phyloP scores from a whole-genome alignment of 2,888 invertebrate species.

The Tetragonula carbonaria region DNA sequence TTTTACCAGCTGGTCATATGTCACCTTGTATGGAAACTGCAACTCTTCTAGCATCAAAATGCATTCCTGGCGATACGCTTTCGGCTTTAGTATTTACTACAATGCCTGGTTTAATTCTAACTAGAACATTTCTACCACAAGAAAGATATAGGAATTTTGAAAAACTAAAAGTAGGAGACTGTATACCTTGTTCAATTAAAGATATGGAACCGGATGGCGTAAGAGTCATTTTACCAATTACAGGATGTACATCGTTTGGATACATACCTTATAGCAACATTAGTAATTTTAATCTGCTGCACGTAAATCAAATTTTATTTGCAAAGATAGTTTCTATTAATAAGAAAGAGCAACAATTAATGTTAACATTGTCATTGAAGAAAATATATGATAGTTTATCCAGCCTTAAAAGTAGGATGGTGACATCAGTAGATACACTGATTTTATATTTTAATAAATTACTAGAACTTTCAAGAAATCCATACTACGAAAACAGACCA shows the following conservation, averaged over 20 bases:
- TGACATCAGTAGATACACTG: slow-evolving; percentile 73
- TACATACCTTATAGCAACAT: slow-evolving; percentile 59
- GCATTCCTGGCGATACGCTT: slow-evolving; percentile 73
- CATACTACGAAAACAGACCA: slow-evolving; percentile 70
- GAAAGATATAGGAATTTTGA: slow-evolving; percentile 63
- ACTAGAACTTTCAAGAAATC: slow-evolving; percentile 70
- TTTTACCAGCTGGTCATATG: slow-evolving; percentile 79
- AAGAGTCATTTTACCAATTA: slow-evolving; percentile 75
- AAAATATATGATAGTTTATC: slow-evolving; percentile 66
- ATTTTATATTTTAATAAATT: slow-evolving; percentile 76
- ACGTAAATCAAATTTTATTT: slow-evolving; percentile 74
- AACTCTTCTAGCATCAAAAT: slow-evolving; percentile 71
- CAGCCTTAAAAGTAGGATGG: slow-evolving; percentile 60
- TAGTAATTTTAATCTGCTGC: slow-evolving; percentile 64
- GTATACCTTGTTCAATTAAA: slow-evolving; percentile 75
- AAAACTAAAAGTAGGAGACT: slow-evolving; percentile 70
- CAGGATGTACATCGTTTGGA: slow-evolving; percentile 70
- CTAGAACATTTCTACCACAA: slow-evolving; percentile 71
- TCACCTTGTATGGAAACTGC: slow-evolving; percentile 77
- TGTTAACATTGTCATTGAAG: slow-evolving; percentile 71
- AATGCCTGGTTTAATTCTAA: slow-evolving; percentile 74
- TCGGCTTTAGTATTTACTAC: slow-evolving; percentile 76
- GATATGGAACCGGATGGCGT: slow-evolving; percentile 66
- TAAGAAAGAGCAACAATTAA: slow-evolving; percentile 63
- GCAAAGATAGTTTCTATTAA: slow-evolving; percentile 72